Evolutionary conservation across 2,113 vertebrate genomes (phyloP), one percentile per base, ranked within the genome.

Genomic region (Orthonyx spaldingii): DNA sequence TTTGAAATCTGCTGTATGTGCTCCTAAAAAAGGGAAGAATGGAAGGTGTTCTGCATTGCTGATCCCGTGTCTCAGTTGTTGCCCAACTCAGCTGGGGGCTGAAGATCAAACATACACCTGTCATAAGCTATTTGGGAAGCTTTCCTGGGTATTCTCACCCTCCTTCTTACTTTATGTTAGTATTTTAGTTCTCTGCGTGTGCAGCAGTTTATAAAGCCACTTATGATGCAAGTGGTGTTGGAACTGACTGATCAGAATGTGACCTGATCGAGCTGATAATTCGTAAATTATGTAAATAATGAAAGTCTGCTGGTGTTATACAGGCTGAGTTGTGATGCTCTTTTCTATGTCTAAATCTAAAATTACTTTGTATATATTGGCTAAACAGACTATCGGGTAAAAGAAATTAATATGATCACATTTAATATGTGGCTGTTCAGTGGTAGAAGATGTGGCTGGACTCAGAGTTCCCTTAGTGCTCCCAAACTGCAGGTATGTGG

Each of bases 61-160:
- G 0, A 2, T 65, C 21, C 37, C 17, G 5, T 0, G 0, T 55
- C 35, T 37, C 2, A 5, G 8, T 59, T 75, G 49, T 46, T 87
- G 69, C 35, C 42, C 13, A 30, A 0, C 28, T 14, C 26, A 42
- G 21, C 27, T 53, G 76, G 8, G n/a, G 11, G 42, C 76, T 84
- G 83, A 23, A 84, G 39, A 35, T 84, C 68, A 59, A 42, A 53
- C 9, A 26, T 12, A 3, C 13, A 22, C 64, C 50, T 49, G 49
- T 53, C 9, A 5, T 37, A 72, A 71, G 46, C 55, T 50, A 12
- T 77, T 84, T 52, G 42, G 63, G 49, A 90, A 60, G 28, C 27
- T 59, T 59, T 61, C 46, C 47, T 1, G 5, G 28, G 9, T 75
- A 3, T 76, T 84, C 41, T 84, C 35, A 84, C 24, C 23, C 50